Conservation (phyloP, 2,113 vertebrate genomes). For the Copsychus sechellarum region DNA sequence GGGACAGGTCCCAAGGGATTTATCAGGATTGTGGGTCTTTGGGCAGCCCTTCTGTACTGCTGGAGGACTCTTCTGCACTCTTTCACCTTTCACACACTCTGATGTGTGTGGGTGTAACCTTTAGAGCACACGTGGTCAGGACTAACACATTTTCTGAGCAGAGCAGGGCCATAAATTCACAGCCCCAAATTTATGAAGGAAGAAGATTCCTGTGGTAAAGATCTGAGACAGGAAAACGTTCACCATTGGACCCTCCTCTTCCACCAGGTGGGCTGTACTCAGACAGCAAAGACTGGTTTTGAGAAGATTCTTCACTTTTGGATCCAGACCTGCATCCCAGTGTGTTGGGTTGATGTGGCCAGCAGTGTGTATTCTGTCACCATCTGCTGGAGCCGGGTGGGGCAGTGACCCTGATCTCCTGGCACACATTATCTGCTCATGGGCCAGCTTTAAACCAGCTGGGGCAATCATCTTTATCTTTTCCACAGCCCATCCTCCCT, state of each 20-base stretch:
- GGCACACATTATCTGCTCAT: no score
- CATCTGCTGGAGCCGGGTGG: no score
- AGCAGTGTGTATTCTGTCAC: no score
- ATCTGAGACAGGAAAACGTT: neutral
- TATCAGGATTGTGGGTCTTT: neutral
- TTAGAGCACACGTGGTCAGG: rapidly evolving
- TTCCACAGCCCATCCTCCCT: no score
- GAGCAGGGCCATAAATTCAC: neutral
- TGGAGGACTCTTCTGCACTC: neutral
- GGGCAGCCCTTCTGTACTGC: neutral
- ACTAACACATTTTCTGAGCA: neutral
- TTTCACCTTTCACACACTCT: neutral
- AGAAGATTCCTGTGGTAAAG: neutral
- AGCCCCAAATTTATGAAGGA: neutral
- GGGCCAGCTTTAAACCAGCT: no score
- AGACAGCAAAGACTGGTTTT: neutral
- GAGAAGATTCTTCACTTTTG: neutral
- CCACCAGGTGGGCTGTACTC: neutral
- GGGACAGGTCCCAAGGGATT: neutral
- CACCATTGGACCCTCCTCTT: neutral
- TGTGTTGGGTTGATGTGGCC: no score
- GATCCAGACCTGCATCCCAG: neutral
- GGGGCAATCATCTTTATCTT: no score
- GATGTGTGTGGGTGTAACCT: neutral
- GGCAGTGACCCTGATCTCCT: no score